phyloP scores from a whole-genome alignment of 2,888 invertebrate genomes.

The Gerris lacustris region DNA sequence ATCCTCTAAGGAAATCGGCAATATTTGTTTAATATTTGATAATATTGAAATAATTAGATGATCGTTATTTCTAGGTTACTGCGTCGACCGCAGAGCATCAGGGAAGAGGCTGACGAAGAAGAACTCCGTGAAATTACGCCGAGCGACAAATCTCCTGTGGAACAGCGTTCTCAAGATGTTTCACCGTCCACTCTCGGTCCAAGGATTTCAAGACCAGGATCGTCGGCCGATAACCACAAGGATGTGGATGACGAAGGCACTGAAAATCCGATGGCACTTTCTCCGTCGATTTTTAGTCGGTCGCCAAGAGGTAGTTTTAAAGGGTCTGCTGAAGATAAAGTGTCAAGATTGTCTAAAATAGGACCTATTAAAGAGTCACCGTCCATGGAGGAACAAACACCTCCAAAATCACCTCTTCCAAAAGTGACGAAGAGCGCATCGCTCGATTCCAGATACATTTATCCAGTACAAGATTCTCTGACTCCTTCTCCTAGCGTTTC shows the following conservation, averaged over 20 bases:
- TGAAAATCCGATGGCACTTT: background rate
- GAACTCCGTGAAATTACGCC: background rate
- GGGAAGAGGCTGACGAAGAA: background rate
- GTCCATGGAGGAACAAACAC: background rate
- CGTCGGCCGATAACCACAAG: background rate
- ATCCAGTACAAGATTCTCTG: background rate
- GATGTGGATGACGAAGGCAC: background rate
- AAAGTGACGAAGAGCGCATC: background rate
- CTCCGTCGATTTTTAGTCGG: background rate
- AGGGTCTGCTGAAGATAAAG: background rate
- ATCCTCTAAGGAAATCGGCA: no score
- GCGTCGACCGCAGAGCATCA: background rate
- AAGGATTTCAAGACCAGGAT: background rate
- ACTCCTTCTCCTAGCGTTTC: background rate
- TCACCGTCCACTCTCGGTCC: background rate
- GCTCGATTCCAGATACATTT: background rate
- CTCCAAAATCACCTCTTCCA: background rate
- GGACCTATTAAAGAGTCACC: background rate
- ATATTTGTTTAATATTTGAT: no score
- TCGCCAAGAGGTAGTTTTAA: background rate
- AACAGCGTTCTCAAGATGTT: background rate
- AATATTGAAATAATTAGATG: no score
- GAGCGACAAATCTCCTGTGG: background rate
- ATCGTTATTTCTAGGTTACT: background rate
- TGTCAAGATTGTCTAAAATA: background rate